These are phyloP conservation scores for Drosophila niveifrons DNA, from an alignment of 2,888 invertebrate genomes.

Conservation along the genomic window DNA sequence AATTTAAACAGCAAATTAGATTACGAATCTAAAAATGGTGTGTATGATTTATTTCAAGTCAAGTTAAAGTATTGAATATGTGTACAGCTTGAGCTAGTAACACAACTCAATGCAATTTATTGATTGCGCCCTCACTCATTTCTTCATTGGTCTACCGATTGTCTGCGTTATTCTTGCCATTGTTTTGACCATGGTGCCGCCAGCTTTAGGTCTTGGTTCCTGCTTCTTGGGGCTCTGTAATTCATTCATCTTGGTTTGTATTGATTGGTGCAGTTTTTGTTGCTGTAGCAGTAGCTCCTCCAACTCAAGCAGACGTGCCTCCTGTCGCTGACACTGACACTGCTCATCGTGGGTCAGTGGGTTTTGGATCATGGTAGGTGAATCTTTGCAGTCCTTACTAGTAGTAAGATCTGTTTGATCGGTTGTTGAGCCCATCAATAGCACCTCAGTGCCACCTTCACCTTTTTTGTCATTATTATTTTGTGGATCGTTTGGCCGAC, in stretches of 20 bases:
- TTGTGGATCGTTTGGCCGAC: constrained; percentile 11
- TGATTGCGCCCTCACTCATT: constrained; percentile 30
- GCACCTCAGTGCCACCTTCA: constrained; percentile 38
- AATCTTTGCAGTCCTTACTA: background rate
- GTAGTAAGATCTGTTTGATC: too few relatives aligned
- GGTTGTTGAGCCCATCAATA: constrained; percentile 23
- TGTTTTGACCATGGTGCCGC: background rate
- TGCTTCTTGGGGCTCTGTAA: constrained; percentile 24
- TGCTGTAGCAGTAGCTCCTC: constrained; percentile 51
- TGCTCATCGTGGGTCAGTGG: background rate
- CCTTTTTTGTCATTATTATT: background rate
- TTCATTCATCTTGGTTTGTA: constrained; percentile 58
- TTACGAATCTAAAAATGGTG: background rate
- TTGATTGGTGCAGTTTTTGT: constrained; percentile 45
- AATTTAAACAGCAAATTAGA: constrained; percentile 8
- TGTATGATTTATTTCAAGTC: background rate
- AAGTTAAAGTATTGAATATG: background rate
- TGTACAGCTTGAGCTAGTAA: constrained; percentile 6
- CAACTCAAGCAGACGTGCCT: constrained; percentile 47
- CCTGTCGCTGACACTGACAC: constrained; percentile 28
- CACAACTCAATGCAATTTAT: background rate
- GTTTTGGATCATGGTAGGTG: background rate
- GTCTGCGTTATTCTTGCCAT: constrained; percentile 1
- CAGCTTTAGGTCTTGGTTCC: background rate
- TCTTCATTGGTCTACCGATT: constrained; percentile 17